Conservation (phyloP, 1,140 invertebrate genomes). For the Tetraneura akinire region DNA sequence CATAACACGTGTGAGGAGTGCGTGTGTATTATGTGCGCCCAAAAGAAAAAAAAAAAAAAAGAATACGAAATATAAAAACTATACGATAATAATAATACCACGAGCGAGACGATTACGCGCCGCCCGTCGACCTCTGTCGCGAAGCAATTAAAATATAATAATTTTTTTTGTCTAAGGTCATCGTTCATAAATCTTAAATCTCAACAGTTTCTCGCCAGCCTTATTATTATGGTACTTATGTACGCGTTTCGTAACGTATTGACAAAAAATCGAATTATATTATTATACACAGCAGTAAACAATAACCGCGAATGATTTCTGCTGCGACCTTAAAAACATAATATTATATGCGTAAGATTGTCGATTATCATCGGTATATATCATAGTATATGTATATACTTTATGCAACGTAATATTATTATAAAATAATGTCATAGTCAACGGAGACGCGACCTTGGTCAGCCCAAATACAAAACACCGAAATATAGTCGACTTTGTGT, state of each 20-base stretch:
- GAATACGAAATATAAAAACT: neutral
- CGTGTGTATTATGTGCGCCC: neutral
- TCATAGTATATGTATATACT: no score
- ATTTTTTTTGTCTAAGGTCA: slow-evolving; percentile 1
- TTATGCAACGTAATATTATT: no score
- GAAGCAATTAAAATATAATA: neutral
- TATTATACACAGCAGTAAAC: no score
- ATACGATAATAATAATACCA: neutral
- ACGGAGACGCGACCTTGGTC: no score
- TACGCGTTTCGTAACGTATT: neutral
- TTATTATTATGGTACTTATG: neutral
- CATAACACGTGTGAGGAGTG: neutral
- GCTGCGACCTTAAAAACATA: no score
- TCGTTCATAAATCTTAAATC: neutral
- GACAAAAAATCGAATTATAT: no score
- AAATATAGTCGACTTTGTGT: no score
- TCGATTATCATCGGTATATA: no score
- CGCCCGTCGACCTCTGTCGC: neutral
- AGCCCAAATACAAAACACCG: no score
- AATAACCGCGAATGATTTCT: no score
- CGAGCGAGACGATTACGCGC: neutral
- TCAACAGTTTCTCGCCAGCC: neutral
- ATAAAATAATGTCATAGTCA: no score
- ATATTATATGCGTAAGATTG: no score
- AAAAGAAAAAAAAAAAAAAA: neutral